phyloP scores from a whole-genome alignment of 2,113 vertebrate genomes.

The Periophthalmodon schlosseri region DNA sequence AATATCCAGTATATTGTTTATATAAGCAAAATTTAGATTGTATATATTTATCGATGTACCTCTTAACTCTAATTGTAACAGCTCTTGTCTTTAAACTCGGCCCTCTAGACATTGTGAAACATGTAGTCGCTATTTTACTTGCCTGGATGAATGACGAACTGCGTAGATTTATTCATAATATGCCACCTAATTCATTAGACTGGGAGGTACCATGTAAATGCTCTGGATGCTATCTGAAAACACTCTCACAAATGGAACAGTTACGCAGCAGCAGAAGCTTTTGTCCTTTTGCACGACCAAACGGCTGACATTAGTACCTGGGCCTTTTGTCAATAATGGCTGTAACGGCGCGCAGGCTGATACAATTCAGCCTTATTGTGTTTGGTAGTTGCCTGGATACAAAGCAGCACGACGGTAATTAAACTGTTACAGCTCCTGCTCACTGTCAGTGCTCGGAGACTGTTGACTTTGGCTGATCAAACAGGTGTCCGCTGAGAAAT shows the following conservation, averaged over 20 bases:
- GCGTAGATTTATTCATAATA: no score
- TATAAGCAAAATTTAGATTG: no score
- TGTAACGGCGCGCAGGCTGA: constrained; percentile 24
- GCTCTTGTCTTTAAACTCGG: no score
- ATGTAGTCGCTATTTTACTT: no score
- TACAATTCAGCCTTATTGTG: constrained; percentile 36
- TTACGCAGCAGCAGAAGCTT: constrained; percentile 2
- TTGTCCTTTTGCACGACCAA: constrained; percentile 23
- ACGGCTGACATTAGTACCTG: constrained; percentile 18
- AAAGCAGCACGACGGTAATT: constrained; percentile 27
- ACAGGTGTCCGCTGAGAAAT: constrained; percentile 32
- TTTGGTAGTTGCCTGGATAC: constrained; percentile 66
- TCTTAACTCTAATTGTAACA: no score
- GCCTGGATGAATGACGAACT: no score
- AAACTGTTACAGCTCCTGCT: constrained; percentile 21
- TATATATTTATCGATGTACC: no score
- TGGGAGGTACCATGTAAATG: background rate
- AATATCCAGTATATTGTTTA: no score
- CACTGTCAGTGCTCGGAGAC: constrained; percentile 9
- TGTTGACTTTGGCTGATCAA: constrained; percentile 33
- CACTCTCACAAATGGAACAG: background rate
- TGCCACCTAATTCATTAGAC: background rate
- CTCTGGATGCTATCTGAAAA: background rate
- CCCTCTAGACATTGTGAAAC: no score
- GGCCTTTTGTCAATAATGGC: constrained; percentile 23